Base-by-base conservation (phyloP, 2,797 vertebrate species). In the Bradypus variegatus region DNA sequence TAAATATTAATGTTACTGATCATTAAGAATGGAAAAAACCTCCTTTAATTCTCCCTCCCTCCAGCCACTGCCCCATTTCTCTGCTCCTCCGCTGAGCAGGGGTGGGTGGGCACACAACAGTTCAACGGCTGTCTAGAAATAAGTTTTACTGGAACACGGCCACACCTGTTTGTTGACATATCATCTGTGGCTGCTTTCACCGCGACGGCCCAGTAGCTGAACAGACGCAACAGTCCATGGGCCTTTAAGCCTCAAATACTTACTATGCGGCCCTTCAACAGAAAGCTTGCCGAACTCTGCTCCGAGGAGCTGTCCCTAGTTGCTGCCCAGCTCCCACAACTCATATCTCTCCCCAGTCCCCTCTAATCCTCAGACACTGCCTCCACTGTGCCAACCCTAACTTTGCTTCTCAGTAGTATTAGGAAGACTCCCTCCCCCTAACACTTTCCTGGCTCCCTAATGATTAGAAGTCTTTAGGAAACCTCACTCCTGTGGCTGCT, bases 251-350 rank as follows among this genome's bases (percentile, higher is more conserved):
- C n/a, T n/a, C 80, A 13, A 6, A 29, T 2, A 11, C 8, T n/a
- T 3, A 36, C 5, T 80, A 29, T 31, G 38, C 10, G 50, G 82
- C 41, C 53, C 31, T 1, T 31, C 14, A 69, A 60, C 50, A 67
- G 38, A 29, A 76, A 41, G 8, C 1, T 5, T 5, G 0, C 16
- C 25, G 1, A 15, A 15, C 10, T 7, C 45, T 13, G 36, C 48
- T 8, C 91, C 23, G 6, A 58, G 62, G 60, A 41, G 36, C 5
- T 0, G 2, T 36, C 77, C 60, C 31, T 21, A 9, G 36, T 9
- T 29, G 21, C 67, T 7, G 23, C 45, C 55, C 36, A 10, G 2
- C 81, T 9, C 79, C n/a, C n/a, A 33, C 14, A 25, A 38, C 38
- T 48, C 64, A 14, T 2, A 9, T 2, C 6, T 64, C 65, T 18